A percentile compares a stretch with the other conserved stretches of the same genome.
These are phyloP conservation scores for Psittacula cyanocephala DNA, from an alignment of 2,113 vertebrate species.

Conservation along the genomic window DNA sequence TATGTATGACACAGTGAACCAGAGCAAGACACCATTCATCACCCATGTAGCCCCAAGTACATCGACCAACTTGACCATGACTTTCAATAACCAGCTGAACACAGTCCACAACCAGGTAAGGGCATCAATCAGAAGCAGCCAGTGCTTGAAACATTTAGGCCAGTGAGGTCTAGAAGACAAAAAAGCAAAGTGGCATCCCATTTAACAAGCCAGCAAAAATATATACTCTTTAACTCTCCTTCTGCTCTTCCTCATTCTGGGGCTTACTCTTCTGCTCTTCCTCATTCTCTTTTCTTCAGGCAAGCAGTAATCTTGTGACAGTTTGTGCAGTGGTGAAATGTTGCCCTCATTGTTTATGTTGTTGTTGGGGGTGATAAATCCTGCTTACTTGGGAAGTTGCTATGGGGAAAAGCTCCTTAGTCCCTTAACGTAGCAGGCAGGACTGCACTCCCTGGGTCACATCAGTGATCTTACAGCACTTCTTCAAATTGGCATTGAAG, in stretches of 20 bases:
- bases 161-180: neutral
- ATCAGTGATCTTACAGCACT: neutral
- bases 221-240: neutral
- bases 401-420: constrained; percentile 49
- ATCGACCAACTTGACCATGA: constrained; percentile 99
- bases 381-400: constrained; percentile 37
- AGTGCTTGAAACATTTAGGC: neutral
- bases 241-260: neutral
- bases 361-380: constrained; percentile 25
- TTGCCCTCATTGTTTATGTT: neutral
- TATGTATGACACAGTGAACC: constrained; percentile 98
- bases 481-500: neutral
- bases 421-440: neutral
- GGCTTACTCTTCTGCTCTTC: neutral
- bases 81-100: constrained; percentile 99
- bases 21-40: constrained; percentile 99
- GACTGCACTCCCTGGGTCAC: neutral
- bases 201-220: neutral
- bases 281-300: neutral
- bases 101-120: constrained; percentile 93
- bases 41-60: constrained; percentile 97
- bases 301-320: neutral
- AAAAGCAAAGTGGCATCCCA: neutral
- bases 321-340: neutral
- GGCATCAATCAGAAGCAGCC: neutral